These are phyloP conservation scores for Dryocosmus kuriphilus DNA, from an alignment of 2,888 invertebrate species.

Conservation along the genomic window DNA sequence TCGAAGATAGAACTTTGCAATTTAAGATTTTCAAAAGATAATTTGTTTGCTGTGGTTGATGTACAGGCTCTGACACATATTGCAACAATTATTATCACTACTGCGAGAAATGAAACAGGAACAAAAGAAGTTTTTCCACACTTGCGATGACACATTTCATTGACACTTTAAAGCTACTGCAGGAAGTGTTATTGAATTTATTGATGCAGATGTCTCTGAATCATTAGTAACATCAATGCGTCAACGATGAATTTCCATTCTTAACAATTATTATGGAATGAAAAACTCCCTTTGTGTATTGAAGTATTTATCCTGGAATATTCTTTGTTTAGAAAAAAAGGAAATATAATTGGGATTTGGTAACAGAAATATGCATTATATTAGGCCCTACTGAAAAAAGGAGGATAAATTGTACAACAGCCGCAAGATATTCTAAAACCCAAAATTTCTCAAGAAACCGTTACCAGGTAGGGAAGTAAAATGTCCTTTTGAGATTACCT, in stretches of 20 bases:
- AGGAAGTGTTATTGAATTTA: conserved; percentile 23
- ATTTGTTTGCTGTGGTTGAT: neutral
- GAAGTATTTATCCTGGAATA: neutral
- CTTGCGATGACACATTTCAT: conserved; percentile 21
- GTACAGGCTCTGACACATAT: neutral
- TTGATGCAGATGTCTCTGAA: conserved; percentile 37
- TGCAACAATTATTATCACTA: neutral
- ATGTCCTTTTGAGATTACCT: neutral
- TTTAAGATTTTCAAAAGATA: neutral
- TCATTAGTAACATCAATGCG: conserved; percentile 31
- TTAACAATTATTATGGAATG: neutral
- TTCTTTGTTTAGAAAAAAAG: neutral
- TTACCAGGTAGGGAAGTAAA: neutral
- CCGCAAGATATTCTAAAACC: neutral
- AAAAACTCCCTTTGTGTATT: neutral
- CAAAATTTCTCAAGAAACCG: neutral
- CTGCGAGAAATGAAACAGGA: neutral
- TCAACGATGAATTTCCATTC: conserved; percentile 33
- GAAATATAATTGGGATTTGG: neutral
- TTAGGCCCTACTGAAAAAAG: neutral
- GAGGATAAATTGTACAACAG: neutral
- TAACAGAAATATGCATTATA: neutral
- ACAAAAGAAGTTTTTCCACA: neutral
- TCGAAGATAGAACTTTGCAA: neutral
- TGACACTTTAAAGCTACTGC: conserved; percentile 29